Percentiles rank a stretch among this genome's conserved stretches.
phyloP scores from a whole-genome alignment of 2,113 vertebrate species.

The Hiodon tergisus region DNA sequence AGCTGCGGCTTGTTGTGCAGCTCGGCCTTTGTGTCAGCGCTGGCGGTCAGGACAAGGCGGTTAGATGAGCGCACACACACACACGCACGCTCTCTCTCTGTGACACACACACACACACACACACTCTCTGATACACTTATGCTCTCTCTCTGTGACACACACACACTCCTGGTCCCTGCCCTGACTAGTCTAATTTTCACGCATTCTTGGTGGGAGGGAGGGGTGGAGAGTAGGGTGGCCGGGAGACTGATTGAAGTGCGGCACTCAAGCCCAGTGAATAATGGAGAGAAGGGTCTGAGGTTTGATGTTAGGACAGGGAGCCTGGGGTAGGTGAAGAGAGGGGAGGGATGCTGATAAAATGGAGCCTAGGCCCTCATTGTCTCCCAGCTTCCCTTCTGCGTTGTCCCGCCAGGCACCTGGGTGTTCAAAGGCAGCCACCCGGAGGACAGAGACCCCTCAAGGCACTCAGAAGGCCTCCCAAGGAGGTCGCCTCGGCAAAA shows the following conservation, averaged over 20 bases:
- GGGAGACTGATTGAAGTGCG: background rate
- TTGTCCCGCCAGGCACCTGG: slow-evolving; percentile 2
- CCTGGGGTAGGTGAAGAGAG: background rate
- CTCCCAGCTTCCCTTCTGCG: background rate
- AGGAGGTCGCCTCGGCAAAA: background rate
- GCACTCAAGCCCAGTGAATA: slow-evolving; percentile 3
- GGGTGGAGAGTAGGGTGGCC: background rate
- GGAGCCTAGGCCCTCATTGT: slow-evolving; percentile 1
- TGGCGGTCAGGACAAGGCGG: too few relatives aligned
- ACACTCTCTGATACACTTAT: too few relatives aligned
- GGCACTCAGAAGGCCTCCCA: background rate
- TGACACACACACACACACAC: too few relatives aligned
- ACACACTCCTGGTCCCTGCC: background rate
- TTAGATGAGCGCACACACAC: too few relatives aligned
- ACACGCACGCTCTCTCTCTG: too few relatives aligned
- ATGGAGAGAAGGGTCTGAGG: background rate
- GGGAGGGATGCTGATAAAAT: background rate
- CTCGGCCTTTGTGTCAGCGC: slow-evolving; percentile 9
- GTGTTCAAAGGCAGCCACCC: slow-evolving; percentile 8
- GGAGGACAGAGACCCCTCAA: background rate
- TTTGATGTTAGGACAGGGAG: background rate
- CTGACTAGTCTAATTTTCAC: background rate
- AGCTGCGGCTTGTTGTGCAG: slow-evolving; percentile 26
- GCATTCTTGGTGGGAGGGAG: background rate
- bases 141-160: too few relatives aligned